Conservation (phyloP, 2,797 vertebrate genomes). For the Microctenopoma stevenorrisi region DNA sequence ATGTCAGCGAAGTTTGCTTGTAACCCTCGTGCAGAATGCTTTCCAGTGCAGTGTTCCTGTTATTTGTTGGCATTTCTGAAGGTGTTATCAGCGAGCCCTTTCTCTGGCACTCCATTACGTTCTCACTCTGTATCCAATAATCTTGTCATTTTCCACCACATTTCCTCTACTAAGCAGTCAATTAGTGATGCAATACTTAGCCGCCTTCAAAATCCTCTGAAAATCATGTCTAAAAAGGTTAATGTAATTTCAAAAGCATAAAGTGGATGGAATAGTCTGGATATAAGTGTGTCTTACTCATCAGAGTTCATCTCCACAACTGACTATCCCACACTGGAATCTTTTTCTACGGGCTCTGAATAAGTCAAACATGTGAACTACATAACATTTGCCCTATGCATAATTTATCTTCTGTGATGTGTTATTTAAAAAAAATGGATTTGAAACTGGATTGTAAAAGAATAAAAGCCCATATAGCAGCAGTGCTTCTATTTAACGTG, state of each 20-base stretch:
- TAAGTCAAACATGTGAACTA: slow-evolving; percentile 39
- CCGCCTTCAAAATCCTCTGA: slow-evolving; percentile 67
- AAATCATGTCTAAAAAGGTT: slow-evolving; percentile 79
- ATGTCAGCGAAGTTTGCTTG: slow-evolving; percentile 4
- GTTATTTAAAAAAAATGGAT: slow-evolving; percentile 47
- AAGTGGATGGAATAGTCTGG: slow-evolving; percentile 66
- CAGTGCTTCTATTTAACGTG: background rate
- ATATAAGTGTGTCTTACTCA: slow-evolving; percentile 64
- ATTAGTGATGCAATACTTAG: slow-evolving; percentile 80
- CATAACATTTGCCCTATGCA: slow-evolving; percentile 39
- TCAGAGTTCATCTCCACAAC: slow-evolving; percentile 58
- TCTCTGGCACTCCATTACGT: slow-evolving; percentile 75
- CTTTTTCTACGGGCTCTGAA: slow-evolving; percentile 18
- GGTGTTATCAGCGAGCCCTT: slow-evolving; percentile 68
- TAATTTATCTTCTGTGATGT: slow-evolving; percentile 46
- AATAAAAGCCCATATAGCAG: slow-evolving; percentile 1
- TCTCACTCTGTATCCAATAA: slow-evolving; percentile 78
- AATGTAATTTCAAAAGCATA: slow-evolving; percentile 79
- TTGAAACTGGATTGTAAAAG: slow-evolving; percentile 47
- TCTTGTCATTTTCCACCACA: slow-evolving; percentile 83
- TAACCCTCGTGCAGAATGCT: slow-evolving; percentile 2
- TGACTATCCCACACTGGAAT: slow-evolving; percentile 53
- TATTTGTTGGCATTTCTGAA: slow-evolving; percentile 68
- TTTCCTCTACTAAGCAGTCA: slow-evolving; percentile 82
- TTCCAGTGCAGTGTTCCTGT: slow-evolving; percentile 26